phyloP scores from a whole-genome alignment of 2,797 vertebrate species.

The Poecile montanus region DNA sequence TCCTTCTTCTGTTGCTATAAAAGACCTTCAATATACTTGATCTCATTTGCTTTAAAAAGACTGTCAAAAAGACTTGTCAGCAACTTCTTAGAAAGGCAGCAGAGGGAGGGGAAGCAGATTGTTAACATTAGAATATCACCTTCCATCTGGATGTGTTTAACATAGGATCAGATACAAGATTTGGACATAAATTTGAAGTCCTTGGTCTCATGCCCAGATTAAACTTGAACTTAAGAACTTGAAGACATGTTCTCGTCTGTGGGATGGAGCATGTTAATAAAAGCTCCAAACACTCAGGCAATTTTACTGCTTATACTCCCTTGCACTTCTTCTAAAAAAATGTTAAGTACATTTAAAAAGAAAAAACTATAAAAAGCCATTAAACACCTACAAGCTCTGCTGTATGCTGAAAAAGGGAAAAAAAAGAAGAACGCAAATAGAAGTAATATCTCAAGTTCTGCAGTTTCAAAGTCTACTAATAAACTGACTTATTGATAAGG shows the following conservation, averaged over 20 bases:
- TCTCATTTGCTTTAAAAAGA: constrained; percentile 53
- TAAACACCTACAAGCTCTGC: neutral
- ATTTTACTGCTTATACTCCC: neutral
- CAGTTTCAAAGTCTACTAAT: neutral
- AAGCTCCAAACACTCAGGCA: neutral
- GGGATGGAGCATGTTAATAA: neutral
- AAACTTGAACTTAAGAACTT: constrained; percentile 27
- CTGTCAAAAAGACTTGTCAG: constrained; percentile 60
- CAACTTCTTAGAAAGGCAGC: constrained; percentile 58
- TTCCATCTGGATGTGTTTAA: constrained; percentile 61
- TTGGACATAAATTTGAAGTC: constrained; percentile 35
- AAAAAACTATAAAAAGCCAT: neutral
- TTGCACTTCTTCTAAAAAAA: neutral
- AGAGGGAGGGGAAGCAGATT: constrained; percentile 51
- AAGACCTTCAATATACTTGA: constrained; percentile 11
- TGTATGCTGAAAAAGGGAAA: neutral
- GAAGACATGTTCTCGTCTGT: neutral
- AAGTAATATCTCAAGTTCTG: neutral
- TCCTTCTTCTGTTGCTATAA: constrained; percentile 27
- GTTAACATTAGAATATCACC: constrained; percentile 63
- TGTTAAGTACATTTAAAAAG: neutral
- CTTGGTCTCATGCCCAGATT: constrained; percentile 54
- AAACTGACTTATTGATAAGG: neutral
- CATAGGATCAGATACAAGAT: constrained; percentile 40
- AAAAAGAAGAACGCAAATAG: neutral